These are phyloP conservation scores for Synchiropus splendidus DNA, from an alignment of 2,113 vertebrate species.

Conservation along the genomic window DNA sequence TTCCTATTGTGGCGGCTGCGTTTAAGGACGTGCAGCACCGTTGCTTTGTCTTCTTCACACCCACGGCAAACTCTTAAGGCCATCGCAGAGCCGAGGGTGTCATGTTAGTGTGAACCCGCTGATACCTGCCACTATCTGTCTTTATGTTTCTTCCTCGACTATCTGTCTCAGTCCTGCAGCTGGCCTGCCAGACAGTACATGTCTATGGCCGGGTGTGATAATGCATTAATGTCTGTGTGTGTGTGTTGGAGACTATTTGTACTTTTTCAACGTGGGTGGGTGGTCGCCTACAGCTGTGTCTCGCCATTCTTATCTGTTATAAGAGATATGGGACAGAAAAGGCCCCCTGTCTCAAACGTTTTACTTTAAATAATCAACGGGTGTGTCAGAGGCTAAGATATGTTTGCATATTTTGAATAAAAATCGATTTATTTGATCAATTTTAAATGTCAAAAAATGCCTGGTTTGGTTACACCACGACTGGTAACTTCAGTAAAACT, in stretches of 20 bases:
- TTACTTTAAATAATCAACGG: slow-evolving; percentile 44
- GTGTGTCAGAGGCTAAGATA: slow-evolving; percentile 49
- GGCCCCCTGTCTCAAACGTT: slow-evolving; percentile 30
- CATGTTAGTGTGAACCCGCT: slow-evolving; percentile 26
- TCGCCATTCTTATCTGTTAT: slow-evolving; percentile 45
- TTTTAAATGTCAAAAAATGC: too few species aligned
- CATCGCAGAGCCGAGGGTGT: slow-evolving; percentile 23
- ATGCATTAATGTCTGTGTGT: slow-evolving; percentile 25
- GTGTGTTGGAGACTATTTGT: slow-evolving; percentile 17
- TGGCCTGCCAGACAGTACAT: slow-evolving; percentile 14
- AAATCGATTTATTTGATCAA: too few species aligned
- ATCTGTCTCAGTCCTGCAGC: slow-evolving; percentile 28
- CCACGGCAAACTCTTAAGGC: slow-evolving; percentile 35
- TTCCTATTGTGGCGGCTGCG: slow-evolving; percentile 30
- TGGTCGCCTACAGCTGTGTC: slow-evolving; percentile 44
- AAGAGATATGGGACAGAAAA: slow-evolving; percentile 40
- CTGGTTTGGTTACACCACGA: too few species aligned
- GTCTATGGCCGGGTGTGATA: slow-evolving; percentile 20
- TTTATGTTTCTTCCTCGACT: slow-evolving; percentile 20
- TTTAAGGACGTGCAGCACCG: slow-evolving; percentile 8
- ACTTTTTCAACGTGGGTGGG: slow-evolving; percentile 35
- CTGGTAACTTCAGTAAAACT: too few species aligned
- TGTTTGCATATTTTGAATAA: too few species aligned
- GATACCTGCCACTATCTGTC: slow-evolving; percentile 41
- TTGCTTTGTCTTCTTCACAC: slow-evolving; percentile 46